Percentiles rank a stretch among this genome's conserved stretches.
Evolutionary conservation across 1,140 invertebrate species (phyloP).

Genomic region (Zaprionus inermis): DNA sequence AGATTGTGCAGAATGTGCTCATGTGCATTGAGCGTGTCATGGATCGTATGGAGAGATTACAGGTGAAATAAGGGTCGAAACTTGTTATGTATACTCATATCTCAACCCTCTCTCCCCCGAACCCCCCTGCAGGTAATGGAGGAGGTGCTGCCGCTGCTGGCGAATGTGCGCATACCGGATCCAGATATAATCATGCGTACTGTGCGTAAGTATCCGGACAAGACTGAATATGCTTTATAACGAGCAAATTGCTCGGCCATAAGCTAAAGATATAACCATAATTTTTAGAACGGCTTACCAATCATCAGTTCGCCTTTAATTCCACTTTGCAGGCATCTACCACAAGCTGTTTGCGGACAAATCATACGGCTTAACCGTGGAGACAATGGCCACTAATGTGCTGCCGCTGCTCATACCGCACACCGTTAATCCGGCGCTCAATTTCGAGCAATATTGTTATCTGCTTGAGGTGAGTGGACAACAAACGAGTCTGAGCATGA

Average conservation of each 20-base stretch:
- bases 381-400: conserved; percentile 96
- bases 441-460: conserved; percentile 94
- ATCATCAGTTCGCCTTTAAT: conserved; percentile 25
- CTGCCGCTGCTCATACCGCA: conserved; percentile 96
- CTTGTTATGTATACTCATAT: neutral
- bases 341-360: conserved; percentile 95
- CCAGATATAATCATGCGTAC: conserved; percentile 91
- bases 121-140: conserved; percentile 89
- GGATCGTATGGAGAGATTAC: conserved; percentile 92
- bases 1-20: conserved; percentile 91
- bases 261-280: neutral
- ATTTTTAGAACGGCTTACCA: neutral
- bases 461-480: conserved; percentile 89
- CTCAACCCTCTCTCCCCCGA: neutral
- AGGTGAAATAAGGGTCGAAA: conserved; percentile 74
- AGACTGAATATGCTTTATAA: neutral
- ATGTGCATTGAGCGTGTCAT: conserved; percentile 92
- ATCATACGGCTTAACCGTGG: conserved; percentile 95
- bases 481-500: neutral
- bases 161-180: conserved; percentile 93
- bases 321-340: conserved; percentile 91
- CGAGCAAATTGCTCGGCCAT: too few relatives aligned
- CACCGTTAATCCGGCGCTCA: conserved; percentile 95
- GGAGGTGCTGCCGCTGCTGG: conserved; percentile 95
- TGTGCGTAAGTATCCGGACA: conserved; percentile 89